phyloP scores from a whole-genome alignment of 2,888 invertebrate genomes.

The Pantelozetes paolii region DNA sequence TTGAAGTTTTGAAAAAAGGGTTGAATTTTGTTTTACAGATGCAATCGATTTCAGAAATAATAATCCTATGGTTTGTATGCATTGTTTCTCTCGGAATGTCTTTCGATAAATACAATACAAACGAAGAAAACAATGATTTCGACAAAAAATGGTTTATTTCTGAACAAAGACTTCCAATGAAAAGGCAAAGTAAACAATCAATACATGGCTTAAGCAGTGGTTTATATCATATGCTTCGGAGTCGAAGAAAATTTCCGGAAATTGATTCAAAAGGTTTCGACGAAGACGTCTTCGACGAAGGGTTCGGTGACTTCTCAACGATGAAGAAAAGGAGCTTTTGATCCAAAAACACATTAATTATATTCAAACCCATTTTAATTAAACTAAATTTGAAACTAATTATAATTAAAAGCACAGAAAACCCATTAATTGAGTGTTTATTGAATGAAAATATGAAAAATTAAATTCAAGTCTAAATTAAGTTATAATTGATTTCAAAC shows the following conservation, averaged over 20 bases:
- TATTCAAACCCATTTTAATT: neutral
- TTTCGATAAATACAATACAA: neutral
- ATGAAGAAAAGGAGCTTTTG: constrained; percentile 43
- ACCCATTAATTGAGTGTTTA: too few relatives aligned
- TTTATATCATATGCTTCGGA: neutral
- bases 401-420: too few relatives aligned
- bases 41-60: neutral
- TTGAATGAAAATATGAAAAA: too few relatives aligned
- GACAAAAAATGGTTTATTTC: neutral
- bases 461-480: too few relatives aligned
- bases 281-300: constrained; percentile 49
- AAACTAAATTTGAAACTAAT: neutral
- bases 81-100: neutral
- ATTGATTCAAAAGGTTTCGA: constrained; percentile 49
- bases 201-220: neutral
- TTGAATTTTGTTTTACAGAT: neutral
- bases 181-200: neutral
- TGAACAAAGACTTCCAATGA: neutral
- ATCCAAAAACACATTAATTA: neutral
- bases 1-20: too few relatives aligned
- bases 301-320: constrained; percentile 49
- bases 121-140: neutral
- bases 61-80: neutral
- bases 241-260: constrained; percentile 48
- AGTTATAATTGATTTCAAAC: too few relatives aligned